Base-by-base conservation (phyloP, 2,888 invertebrate species). In the Tryphoninae sp. region DNA sequence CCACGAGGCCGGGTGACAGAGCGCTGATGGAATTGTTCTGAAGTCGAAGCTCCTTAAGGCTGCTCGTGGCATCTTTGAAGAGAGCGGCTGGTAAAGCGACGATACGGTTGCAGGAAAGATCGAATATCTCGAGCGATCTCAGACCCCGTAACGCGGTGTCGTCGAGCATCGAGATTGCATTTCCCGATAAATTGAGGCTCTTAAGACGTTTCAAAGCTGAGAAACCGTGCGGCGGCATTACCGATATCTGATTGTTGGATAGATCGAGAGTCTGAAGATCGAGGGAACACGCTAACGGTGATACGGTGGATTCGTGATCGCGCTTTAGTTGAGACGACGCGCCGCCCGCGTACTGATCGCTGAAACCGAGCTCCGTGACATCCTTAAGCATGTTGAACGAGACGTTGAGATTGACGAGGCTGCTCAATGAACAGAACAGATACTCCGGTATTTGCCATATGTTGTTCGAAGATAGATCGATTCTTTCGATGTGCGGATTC, bases 21-120 rank as follows among this genome's bases (percentile, higher is more conserved):
- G 96, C 96, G 91, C 96, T 96, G 87, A 98, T 96, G 23, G 97
- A 97, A 93, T 98, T 98, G 92, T 98, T 98, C 92, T 97, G 97
- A 90, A 98, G 93, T 92, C 97, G 96, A 89, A 98, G 95, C 93
- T 98, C 97, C 92, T 96, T 96, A 87, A 98, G 95, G 82, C 95
- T 95, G 84, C 95, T 95, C 71, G 95, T 93, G 88, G 95, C 95
- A 92, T 97, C 97, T 90, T 94, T 94, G 90, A 98, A 97, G 84
- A 98, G 93, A 89, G 96, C 96, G 83, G 96, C 95, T 59, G 98
- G 98, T 86, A 98, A 93, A 72, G 97, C 96, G 53, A 96, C 96
- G 84, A 98, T 95, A 93, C 96, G 96, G 92, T 98, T 98, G 88
- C 97, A 96, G 45, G 98, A 97, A 75, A 98, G 93, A 93, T 98